phyloP scores from a whole-genome alignment of 2,113 vertebrate species.

The Buteo buteo region DNA sequence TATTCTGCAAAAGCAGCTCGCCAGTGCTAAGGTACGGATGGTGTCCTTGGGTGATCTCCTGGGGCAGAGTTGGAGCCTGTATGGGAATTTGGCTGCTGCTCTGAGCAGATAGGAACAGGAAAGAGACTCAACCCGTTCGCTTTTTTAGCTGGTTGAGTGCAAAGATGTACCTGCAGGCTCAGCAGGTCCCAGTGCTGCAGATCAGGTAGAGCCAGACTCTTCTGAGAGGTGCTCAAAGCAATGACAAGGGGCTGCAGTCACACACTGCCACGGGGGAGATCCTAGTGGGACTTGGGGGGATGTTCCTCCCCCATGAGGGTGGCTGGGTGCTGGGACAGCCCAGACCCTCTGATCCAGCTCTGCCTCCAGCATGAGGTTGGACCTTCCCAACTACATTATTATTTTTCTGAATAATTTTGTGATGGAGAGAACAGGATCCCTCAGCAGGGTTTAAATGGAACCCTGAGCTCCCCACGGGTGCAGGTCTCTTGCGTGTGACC shows the following conservation, averaged over 20 bases:
- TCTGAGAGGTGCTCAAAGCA: neutral
- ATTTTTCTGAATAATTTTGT: neutral
- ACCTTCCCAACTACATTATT: neutral
- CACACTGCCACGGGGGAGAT: neutral
- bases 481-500: neutral
- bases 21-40: constrained; percentile 81
- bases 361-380: neutral
- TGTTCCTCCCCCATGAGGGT: neutral
- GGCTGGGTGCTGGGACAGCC: neutral
- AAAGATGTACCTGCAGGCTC: neutral
- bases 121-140: accelerated
- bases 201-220: neutral
- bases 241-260: neutral
- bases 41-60: neutral
- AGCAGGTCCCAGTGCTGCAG: neutral
- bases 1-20: constrained; percentile 81
- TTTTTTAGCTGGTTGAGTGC: neutral
- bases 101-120: neutral
- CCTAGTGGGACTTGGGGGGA: neutral
- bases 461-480: accelerated
- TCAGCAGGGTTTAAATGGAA: neutral
- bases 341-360: neutral
- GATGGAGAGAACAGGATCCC: neutral
- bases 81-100: neutral
- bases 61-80: accelerated